Evolutionary conservation across 2,113 vertebrate genomes (phyloP).

Genomic region (Columbina picui): DNA sequence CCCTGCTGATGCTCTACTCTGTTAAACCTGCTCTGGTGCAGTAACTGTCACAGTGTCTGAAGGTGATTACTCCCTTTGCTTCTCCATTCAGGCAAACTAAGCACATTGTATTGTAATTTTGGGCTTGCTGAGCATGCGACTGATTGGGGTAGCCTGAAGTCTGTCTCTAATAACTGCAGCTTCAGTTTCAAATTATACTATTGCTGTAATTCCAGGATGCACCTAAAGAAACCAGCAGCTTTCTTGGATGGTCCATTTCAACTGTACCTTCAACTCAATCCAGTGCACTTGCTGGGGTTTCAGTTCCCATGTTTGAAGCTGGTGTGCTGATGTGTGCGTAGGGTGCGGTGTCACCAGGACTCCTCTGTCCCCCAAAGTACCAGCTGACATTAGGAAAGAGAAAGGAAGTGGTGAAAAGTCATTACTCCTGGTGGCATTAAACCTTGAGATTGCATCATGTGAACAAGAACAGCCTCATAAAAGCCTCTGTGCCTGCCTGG

Average conservation of each 20-base stretch:
- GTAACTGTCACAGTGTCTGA: neutral
- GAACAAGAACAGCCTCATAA: neutral
- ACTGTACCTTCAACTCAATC: neutral
- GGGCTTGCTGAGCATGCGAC: neutral
- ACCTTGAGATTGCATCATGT: neutral
- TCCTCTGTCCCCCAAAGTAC: neutral
- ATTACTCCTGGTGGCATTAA: neutral
- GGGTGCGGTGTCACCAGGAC: neutral
- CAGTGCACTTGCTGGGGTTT: fast-evolving
- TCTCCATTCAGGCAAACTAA: neutral
- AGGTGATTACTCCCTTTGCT: neutral
- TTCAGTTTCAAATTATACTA: neutral
- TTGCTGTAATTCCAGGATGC: neutral
- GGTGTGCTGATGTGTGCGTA: fast-evolving
- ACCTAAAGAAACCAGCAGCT: neutral
- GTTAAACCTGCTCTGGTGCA: neutral
- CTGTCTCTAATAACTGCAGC: neutral
- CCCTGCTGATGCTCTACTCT: neutral
- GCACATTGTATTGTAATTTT: neutral
- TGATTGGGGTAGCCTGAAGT: neutral
- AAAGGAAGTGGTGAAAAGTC: slow-evolving; percentile 17
- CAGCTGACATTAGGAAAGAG: neutral
- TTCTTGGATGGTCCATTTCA: neutral
- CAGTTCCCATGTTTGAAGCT: neutral
- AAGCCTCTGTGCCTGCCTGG: neutral